Conservation (phyloP, 2,113 vertebrate species). For the Circaetus gallicus region DNA sequence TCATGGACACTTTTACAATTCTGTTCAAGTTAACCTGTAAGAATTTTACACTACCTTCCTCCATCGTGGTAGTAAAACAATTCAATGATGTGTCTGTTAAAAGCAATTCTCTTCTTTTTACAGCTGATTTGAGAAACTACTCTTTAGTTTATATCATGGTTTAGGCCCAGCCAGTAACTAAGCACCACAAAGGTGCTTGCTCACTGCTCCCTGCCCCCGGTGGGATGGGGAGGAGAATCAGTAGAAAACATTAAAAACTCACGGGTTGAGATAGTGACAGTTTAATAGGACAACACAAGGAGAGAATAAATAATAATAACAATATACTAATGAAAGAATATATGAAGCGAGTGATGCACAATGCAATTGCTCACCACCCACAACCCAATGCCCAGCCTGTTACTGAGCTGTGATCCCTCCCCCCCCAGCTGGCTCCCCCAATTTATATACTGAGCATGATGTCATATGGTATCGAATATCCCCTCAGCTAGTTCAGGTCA, state of each 20-base stretch:
- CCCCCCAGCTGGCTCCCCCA: not conserved
- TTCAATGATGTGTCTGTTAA: not conserved
- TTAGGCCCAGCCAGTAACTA: not conserved
- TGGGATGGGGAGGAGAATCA: not conserved
- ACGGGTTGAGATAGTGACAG: not conserved
- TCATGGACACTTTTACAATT: not conserved
- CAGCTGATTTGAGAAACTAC: not conserved
- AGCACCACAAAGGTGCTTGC: not conserved
- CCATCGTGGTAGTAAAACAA: not conserved
- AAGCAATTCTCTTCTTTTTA: not conserved
- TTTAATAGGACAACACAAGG: not conserved
- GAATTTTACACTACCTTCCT: not conserved
- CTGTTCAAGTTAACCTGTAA: not conserved
- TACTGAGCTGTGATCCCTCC: not conserved
- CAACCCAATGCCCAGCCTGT: not conserved
- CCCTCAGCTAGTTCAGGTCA: not conserved
- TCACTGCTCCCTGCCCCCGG: not conserved
- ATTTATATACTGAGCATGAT: not conserved
- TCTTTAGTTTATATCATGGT: not conserved
- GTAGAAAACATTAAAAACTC: not conserved
- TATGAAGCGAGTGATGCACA: not conserved
- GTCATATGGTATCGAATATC: not conserved
- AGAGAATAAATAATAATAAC: not conserved
- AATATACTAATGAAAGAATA: not conserved
- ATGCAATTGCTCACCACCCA: not conserved